phyloP scores from a whole-genome alignment of 2,113 vertebrate species.

The Cryptomyrus ogoouensis region DNA sequence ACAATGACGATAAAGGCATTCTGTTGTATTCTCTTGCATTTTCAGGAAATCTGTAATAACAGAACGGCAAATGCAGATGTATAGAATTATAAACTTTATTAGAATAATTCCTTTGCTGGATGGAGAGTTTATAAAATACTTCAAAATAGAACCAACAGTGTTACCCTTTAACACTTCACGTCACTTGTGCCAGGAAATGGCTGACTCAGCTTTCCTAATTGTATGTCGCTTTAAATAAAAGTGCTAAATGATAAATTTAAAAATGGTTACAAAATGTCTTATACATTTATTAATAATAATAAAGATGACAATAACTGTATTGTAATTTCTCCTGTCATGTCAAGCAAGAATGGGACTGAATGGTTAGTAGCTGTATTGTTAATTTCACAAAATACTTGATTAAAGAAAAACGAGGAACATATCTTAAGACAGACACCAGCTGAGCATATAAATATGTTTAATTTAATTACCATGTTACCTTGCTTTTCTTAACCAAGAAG shows the following conservation, averaged over 20 bases:
- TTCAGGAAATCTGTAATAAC: not conserved
- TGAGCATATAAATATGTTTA: not conserved
- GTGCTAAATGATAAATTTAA: not conserved
- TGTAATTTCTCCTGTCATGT: not conserved
- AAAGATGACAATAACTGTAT: not conserved
- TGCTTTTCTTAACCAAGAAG: not conserved
- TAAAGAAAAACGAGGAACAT: not conserved
- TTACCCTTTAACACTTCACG: not conserved
- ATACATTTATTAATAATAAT: not conserved
- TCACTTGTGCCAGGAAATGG: not conserved
- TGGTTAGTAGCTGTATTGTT: not conserved
- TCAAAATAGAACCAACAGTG: not conserved
- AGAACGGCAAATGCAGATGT: not conserved
- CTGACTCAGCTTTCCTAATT: not conserved
- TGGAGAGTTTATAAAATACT: not conserved
- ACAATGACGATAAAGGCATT: not conserved
- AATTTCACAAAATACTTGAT: not conserved
- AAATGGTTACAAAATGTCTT: not conserved
- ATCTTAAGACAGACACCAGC: not conserved
- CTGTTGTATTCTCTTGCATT: not conserved
- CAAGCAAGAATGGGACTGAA: not conserved
- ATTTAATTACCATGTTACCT: not conserved
- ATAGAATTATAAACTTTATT: not conserved
- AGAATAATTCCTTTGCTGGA: not conserved
- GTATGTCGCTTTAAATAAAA: not conserved